Evolutionary conservation across 2,888 invertebrate species (phyloP).

Genomic region (Rotaria sp.): DNA sequence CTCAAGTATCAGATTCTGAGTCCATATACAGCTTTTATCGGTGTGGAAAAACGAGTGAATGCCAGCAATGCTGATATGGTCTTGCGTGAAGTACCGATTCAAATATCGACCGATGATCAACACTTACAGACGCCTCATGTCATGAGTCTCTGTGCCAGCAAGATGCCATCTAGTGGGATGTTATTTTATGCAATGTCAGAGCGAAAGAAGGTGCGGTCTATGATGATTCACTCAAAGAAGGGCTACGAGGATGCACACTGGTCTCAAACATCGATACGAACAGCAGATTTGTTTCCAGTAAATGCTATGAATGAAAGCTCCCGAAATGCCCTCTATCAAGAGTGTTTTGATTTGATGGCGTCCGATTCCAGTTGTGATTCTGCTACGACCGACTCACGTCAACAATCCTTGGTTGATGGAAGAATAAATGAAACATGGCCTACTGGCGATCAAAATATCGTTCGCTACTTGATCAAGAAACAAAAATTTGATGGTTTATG

Average conservation of each 20-base stretch:
- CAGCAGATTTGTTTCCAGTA: no score
- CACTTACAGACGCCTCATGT: not conserved
- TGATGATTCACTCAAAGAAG: no score
- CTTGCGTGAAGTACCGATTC: not conserved
- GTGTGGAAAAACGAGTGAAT: not conserved
- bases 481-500: no score
- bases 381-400: accelerated
- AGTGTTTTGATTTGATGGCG: no score
- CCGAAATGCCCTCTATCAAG: no score
- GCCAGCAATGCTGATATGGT: not conserved
- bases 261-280: no score
- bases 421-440: not conserved
- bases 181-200: no score
- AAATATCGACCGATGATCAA: not conserved
- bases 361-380: no score
- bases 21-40: not conserved
- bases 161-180: not conserved
- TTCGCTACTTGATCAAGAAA: not conserved
- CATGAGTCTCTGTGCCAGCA: not conserved
- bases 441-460: no score
- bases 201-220: no score
- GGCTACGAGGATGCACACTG: no score
- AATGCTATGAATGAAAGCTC: no score
- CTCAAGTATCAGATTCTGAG: not conserved
- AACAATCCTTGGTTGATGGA: not conserved